These are phyloP conservation scores for Intellagama lesueurii DNA, from an alignment of 2,797 vertebrate species.

Conservation along the genomic window DNA sequence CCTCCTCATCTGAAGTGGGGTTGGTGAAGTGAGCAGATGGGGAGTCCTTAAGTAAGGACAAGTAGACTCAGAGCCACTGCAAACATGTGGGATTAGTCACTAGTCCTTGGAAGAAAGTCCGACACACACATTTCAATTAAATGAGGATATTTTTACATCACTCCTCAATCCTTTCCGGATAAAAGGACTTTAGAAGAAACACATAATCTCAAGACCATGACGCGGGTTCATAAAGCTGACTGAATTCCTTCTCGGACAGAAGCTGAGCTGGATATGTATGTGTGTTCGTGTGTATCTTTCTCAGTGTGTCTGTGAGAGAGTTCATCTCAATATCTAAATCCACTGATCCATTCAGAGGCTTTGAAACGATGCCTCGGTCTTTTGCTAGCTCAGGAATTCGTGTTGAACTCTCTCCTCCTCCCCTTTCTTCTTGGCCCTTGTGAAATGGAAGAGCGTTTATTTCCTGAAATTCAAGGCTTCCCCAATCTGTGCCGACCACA, in stretches of 20 bases:
- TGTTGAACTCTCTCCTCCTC: constrained; percentile 50
- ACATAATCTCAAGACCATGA: constrained; percentile 61
- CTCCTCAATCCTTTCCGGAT: constrained; percentile 67
- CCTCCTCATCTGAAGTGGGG: constrained; percentile 66
- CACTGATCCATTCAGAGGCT: constrained; percentile 56
- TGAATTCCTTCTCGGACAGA: constrained; percentile 68
- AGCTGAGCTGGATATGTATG: constrained; percentile 49
- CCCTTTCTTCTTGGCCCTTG: constrained; percentile 58
- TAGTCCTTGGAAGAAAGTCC: constrained; percentile 51
- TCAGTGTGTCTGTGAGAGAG: not conserved
- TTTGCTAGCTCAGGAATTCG: constrained; percentile 62
- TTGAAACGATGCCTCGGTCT: constrained; percentile 44
- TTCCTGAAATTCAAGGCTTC: constrained; percentile 57
- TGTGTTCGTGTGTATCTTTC: too few relatives aligned
- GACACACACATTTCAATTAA: constrained; percentile 72
- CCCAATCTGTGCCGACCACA: not conserved
- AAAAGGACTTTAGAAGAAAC: constrained; percentile 73
- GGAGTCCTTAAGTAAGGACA: constrained; percentile 46
- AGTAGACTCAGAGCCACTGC: constrained; percentile 27
- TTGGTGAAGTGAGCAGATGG: constrained; percentile 51
- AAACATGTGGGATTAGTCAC: constrained; percentile 50
- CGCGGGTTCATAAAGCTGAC: constrained; percentile 73
- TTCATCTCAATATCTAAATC: constrained; percentile 75
- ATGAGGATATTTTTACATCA: constrained; percentile 65
- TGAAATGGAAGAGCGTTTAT: constrained; percentile 50